phyloP scores from a whole-genome alignment of 2,888 invertebrate species.

The Acanthosepion esculentum region DNA sequence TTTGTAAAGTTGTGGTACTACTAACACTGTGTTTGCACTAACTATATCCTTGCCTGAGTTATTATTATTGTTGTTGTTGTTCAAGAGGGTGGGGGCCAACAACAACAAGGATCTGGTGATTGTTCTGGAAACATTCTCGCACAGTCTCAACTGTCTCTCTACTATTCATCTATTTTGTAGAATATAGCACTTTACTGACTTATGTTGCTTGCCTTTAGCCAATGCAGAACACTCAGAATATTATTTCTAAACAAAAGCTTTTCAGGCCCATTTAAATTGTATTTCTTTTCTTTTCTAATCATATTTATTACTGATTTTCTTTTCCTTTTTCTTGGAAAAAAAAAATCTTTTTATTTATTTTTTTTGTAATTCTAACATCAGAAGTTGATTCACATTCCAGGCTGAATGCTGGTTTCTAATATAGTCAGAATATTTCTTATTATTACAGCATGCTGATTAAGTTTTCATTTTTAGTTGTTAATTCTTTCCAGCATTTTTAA shows the following conservation, averaged over 20 bases:
- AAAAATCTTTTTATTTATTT: neutral
- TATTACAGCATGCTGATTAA: neutral
- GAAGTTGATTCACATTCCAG: neutral
- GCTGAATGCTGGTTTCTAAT: neutral
- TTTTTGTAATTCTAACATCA: neutral
- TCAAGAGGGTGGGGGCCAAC: conserved; percentile 39
- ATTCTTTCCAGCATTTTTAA: neutral
- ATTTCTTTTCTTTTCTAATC: neutral
- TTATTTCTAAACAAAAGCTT: neutral
- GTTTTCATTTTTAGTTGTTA: neutral
- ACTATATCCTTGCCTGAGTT: neutral
- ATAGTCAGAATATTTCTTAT: neutral
- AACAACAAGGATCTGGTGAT: conserved; percentile 14
- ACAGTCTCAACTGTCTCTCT: neutral
- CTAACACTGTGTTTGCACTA: conserved; percentile 1
- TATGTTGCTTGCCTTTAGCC: conserved; percentile 48
- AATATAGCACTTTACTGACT: conserved; percentile 43
- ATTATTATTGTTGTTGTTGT: neutral
- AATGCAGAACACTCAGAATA: conserved; percentile 49
- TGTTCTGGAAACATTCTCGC: neutral
- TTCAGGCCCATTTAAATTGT: conserved; percentile 40
- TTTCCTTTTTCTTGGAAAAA: neutral
- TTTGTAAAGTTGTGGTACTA: neutral
- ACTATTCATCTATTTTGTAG: neutral
- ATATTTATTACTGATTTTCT: neutral